These are phyloP conservation scores for Acrobasis consociella DNA, from an alignment of 2,888 invertebrate genomes.

Conservation along the genomic window DNA sequence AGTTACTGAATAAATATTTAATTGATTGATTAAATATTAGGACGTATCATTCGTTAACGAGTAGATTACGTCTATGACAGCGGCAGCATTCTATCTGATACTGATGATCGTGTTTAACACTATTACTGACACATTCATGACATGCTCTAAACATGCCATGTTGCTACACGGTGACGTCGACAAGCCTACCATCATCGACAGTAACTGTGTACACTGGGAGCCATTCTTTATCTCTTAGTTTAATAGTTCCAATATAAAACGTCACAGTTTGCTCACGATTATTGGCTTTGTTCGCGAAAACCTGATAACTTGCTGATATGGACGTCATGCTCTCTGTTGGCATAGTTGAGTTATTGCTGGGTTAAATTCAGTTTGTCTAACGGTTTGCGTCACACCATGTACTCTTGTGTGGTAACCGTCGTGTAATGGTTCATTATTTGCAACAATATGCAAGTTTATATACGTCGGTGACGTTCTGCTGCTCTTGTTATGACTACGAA, in stretches of 20 bases:
- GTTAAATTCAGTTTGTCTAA: slow-evolving; percentile 9
- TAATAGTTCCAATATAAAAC: not conserved
- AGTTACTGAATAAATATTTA: too few species aligned
- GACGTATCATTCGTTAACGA: too few species aligned
- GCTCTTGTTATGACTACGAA: slow-evolving; percentile 1
- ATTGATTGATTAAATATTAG: too few species aligned
- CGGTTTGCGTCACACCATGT: slow-evolving; percentile 6
- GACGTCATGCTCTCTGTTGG: slow-evolving; percentile 7
- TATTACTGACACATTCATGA: too few species aligned
- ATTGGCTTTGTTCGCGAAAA: slow-evolving; percentile 16
- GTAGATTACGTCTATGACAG: too few species aligned
- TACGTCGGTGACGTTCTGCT: not conserved
- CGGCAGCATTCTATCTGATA: too few species aligned
- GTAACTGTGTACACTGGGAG: not conserved
- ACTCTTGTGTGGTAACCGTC: slow-evolving; percentile 1
- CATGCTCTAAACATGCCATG: too few species aligned
- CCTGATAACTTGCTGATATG: not conserved
- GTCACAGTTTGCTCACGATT: slow-evolving; percentile 20
- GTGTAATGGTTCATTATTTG: not conserved
- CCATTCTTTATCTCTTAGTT: slow-evolving; percentile 1
- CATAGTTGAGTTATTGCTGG: not conserved
- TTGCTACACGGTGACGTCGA: too few species aligned
- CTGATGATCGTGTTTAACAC: too few species aligned
- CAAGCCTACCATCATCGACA: not conserved
- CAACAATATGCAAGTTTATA: not conserved